These are phyloP conservation scores for Perithous albicinctus DNA, from an alignment of 2,888 invertebrate genomes.

Conservation along the genomic window DNA sequence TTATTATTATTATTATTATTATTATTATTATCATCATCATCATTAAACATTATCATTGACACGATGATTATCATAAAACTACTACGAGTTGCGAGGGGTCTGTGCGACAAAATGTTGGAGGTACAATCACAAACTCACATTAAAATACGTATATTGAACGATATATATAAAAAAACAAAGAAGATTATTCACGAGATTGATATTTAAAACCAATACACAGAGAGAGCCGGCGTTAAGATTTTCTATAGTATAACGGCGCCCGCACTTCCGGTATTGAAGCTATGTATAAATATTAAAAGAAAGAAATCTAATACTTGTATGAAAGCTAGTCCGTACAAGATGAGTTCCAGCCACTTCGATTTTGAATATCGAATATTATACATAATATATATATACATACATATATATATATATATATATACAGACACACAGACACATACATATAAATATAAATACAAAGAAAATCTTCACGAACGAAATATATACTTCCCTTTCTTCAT, in stretches of 20 bases:
- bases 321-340: slow-evolving; percentile 61
- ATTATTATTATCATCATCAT: slow-evolving; percentile 43
- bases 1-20: slow-evolving; percentile 42
- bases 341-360: slow-evolving; percentile 55
- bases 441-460: slow-evolving; percentile 2
- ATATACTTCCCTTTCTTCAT: slow-evolving; percentile 52
- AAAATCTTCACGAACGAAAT: slow-evolving; percentile 35
- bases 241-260: slow-evolving; percentile 57
- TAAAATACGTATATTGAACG: slow-evolving; percentile 28
- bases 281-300: slow-evolving; percentile 55
- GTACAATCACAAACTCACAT: slow-evolving; percentile 55
- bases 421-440: slow-evolving; percentile 20
- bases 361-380: slow-evolving; percentile 54
- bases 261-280: slow-evolving; percentile 57
- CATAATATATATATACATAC: slow-evolving; percentile 36
- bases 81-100: slow-evolving; percentile 48
- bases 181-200: slow-evolving; percentile 46
- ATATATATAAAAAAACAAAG: slow-evolving; percentile 14
- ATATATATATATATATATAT: slow-evolving; percentile 6
- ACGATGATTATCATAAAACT: slow-evolving; percentile 48
- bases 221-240: slow-evolving; percentile 56
- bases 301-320: slow-evolving; percentile 43
- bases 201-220: slow-evolving; percentile 5
- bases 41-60: slow-evolving; percentile 36
- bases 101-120: slow-evolving; percentile 55